These are phyloP conservation scores for Rhamnusium bicolor DNA, from an alignment of 2,888 invertebrate genomes.

Conservation along the genomic window DNA sequence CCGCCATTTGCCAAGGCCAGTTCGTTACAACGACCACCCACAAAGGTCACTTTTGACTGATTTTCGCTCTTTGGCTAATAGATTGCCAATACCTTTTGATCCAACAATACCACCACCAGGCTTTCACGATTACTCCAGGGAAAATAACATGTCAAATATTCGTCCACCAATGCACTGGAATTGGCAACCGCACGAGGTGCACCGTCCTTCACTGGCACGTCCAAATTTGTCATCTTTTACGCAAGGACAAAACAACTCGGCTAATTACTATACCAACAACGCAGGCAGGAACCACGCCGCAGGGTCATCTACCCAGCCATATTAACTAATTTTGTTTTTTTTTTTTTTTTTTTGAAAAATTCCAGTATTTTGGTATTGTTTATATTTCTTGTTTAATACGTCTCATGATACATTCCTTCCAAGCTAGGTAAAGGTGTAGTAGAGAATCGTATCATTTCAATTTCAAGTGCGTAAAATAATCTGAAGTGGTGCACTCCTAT, in stretches of 20 bases:
- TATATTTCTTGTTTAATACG: constrained; percentile 8
- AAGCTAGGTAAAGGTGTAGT: background rate
- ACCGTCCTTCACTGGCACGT: background rate
- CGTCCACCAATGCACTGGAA: background rate
- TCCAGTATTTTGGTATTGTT: background rate
- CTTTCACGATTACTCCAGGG: constrained; percentile 1
- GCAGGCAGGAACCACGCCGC: constrained; percentile 10
- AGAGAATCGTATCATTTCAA: background rate
- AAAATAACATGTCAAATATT: background rate
- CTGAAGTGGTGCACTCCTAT: no score
- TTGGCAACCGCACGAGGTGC: background rate
- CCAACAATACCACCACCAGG: constrained; percentile 19
- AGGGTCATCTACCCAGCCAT: constrained; percentile 11
- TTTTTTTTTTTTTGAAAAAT: background rate
- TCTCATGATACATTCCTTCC: background rate
- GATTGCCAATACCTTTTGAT: constrained; percentile 6
- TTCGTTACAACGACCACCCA: constrained; percentile 21
- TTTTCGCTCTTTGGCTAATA: background rate
- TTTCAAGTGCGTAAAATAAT: no score
- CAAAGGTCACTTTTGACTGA: constrained; percentile 19
- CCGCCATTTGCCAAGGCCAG: background rate
- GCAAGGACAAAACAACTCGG: constrained; percentile 16
- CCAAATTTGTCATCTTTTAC: background rate
- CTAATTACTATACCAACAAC: constrained; percentile 16
- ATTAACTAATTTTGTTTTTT: background rate